Conservation (phyloP, 2,113 vertebrate species). For the Meriones unguiculatus region DNA sequence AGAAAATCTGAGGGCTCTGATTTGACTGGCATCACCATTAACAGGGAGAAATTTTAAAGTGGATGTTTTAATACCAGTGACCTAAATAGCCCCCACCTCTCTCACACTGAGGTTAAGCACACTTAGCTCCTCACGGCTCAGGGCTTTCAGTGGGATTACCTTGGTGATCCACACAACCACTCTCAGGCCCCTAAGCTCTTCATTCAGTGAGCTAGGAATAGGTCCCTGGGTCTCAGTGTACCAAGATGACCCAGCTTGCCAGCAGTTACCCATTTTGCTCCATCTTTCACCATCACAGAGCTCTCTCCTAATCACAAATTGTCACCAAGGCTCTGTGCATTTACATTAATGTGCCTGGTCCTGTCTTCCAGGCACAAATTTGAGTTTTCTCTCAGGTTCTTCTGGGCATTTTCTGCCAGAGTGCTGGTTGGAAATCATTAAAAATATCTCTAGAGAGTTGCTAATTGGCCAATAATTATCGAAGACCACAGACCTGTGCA, state of each 20-base stretch:
- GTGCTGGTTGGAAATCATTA: slow-evolving; percentile 12
- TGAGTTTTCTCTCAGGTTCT: background rate
- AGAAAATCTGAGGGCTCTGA: background rate
- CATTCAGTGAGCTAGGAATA: background rate
- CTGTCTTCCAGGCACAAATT: background rate
- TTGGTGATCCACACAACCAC: background rate
- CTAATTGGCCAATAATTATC: slow-evolving; percentile 23
- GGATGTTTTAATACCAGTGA: background rate
- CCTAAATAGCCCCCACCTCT: background rate
- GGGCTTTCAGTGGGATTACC: background rate
- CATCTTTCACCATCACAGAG: background rate
- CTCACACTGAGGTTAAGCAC: background rate
- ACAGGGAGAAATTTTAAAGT: background rate
- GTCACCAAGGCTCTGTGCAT: background rate
- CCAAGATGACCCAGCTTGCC: background rate
- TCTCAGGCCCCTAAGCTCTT: background rate
- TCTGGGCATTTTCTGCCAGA: background rate
- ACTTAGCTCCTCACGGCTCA: background rate
- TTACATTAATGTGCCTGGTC: background rate
- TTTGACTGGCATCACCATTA: background rate
- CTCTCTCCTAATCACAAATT: background rate
- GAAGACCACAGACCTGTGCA: background rate
- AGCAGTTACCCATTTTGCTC: background rate
- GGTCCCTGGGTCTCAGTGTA: background rate
- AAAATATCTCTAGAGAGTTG: slow-evolving; percentile 10